These are phyloP conservation scores for Psittacula derbiana DNA, from an alignment of 2,797 vertebrate genomes.

Conservation along the genomic window DNA sequence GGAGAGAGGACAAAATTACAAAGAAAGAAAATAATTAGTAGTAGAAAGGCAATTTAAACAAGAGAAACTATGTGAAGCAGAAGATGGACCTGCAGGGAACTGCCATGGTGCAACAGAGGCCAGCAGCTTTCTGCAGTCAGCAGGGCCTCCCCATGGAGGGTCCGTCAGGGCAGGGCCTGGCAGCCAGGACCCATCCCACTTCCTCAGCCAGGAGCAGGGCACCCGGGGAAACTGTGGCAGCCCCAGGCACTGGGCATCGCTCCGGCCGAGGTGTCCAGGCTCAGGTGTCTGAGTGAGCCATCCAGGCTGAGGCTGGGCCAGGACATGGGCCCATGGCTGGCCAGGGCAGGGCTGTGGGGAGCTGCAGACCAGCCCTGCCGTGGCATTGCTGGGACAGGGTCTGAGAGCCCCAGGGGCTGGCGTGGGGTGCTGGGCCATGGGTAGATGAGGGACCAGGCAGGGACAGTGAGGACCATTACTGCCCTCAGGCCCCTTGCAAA, in stretches of 20 bases:
- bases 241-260: not conserved
- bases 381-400: accelerated
- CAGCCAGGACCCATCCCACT: not conserved
- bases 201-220: not conserved
- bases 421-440: accelerated
- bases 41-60: not conserved
- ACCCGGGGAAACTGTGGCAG: too few relatives aligned
- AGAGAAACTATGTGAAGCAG: not conserved
- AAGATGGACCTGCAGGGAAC: not conserved
- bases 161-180: not conserved
- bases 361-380: not conserved
- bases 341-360: not conserved
- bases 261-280: not conserved
- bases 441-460: not conserved
- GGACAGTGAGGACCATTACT: not conserved
- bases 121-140: not conserved
- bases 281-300: not conserved
- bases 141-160: not conserved
- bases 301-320: not conserved
- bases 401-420: not conserved
- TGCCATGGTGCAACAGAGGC: not conserved
- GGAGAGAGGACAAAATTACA: not conserved
- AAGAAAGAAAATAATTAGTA: not conserved
- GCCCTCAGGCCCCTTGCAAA: not conserved
- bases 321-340: too few relatives aligned